Percentiles rank a stretch among this genome's conserved stretches.
Evolutionary conservation across 2,888 invertebrate species (phyloP).

Genomic region (Drosophila setosimentum): DNA sequence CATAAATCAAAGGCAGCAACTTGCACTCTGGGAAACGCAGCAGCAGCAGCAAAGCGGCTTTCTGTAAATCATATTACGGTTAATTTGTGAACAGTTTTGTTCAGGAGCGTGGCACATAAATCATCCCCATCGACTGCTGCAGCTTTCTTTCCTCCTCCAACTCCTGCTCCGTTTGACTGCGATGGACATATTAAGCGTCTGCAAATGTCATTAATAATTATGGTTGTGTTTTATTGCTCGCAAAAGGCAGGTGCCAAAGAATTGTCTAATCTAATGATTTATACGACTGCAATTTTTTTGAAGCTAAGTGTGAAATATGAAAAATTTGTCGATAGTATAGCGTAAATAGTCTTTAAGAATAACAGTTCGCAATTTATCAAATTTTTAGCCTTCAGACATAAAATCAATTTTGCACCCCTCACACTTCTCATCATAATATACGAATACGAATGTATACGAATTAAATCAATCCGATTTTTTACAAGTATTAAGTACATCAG

Average conservation of each 20-base stretch:
- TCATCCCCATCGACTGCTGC: constrained; percentile 44
- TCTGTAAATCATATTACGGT: constrained; percentile 75
- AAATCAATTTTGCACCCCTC: neutral
- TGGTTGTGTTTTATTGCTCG: constrained; percentile 25
- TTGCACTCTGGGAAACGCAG: constrained; percentile 56
- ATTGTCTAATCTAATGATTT: constrained; percentile 59
- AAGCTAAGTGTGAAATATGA: constrained; percentile 29
- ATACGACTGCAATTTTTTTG: constrained; percentile 29
- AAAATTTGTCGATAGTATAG: constrained; percentile 8
- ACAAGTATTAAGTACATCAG: constrained; percentile 5
- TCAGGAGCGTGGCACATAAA: constrained; percentile 64
- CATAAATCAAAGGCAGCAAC: constrained; percentile 72
- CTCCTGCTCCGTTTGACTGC: neutral
- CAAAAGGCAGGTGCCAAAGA: constrained; percentile 33
- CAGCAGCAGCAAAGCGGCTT: constrained; percentile 47
- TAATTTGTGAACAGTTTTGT: constrained; percentile 78
- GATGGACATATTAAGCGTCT: constrained; percentile 58
- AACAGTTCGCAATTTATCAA: constrained; percentile 3
- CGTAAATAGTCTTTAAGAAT: neutral
- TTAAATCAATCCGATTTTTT: neutral
- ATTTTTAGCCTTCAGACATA: neutral
- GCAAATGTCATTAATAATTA: constrained; percentile 69
- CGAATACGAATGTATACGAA: neutral
- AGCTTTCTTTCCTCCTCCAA: neutral
- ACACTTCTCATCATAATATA: neutral